Conservation (phyloP, 2,888 invertebrate genomes). For the Actias luna region DNA sequence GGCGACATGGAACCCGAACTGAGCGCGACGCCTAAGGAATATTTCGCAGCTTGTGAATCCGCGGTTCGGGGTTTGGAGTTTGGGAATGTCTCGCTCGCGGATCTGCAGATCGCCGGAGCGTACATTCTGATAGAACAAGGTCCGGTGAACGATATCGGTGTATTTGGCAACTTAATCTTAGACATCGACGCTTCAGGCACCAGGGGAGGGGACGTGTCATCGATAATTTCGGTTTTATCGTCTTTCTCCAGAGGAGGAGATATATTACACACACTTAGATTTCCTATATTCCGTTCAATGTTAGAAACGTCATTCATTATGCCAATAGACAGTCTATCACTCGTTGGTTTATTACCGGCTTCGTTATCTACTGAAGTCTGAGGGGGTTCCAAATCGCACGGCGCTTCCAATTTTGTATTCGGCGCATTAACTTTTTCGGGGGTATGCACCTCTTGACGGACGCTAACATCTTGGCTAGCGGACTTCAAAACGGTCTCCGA, state of each 20-base stretch:
- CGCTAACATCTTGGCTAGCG: conserved; percentile 33
- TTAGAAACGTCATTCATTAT: conserved; percentile 31
- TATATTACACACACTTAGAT: conserved; percentile 54
- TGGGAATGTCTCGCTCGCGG: conserved; percentile 68
- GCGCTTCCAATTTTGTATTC: conserved; percentile 8
- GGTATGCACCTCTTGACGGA: conserved; percentile 16
- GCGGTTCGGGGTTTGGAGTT: conserved; percentile 48
- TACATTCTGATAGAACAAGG: conserved; percentile 57
- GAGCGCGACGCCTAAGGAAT: conserved; percentile 40
- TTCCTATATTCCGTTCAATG: conserved; percentile 45
- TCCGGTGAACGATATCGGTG: conserved; percentile 32
- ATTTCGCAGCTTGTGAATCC: conserved; percentile 49
- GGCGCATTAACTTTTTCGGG: conserved; percentile 8
- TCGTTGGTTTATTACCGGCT: conserved; percentile 38
- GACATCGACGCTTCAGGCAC: conserved; percentile 49
- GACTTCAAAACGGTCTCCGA: conserved; percentile 64
- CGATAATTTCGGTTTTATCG: conserved; percentile 35
- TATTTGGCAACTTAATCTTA: conserved; percentile 12
- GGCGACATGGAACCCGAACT: conserved; percentile 58
- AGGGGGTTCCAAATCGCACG: conserved; percentile 37
- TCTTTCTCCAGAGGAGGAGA: conserved; percentile 56
- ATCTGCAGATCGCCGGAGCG: conserved; percentile 72
- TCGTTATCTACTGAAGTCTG: conserved; percentile 43
- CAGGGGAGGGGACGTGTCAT: conserved; percentile 57
- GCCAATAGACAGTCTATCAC: conserved; percentile 30